phyloP scores from a whole-genome alignment of 2,888 invertebrate genomes.

The Didymodactylos carnosus region DNA sequence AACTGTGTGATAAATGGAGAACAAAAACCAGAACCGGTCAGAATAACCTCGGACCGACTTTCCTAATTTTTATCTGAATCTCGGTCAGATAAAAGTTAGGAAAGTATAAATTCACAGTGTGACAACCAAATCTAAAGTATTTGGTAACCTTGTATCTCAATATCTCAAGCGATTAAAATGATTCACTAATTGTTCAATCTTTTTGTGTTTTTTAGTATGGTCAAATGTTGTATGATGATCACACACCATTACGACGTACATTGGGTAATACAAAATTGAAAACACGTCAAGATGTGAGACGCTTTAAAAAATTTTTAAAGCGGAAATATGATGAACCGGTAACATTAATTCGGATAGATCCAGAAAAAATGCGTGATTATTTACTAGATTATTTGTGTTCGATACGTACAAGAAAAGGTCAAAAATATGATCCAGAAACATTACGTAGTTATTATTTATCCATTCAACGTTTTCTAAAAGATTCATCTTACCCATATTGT shows the following conservation, averaged over 20 bases:
- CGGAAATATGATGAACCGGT: neutral
- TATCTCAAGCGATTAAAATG: no score
- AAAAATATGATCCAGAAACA: neutral
- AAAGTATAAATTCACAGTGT: no score
- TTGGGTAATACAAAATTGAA: neutral
- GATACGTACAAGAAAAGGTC: neutral
- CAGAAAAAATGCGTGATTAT: neutral
- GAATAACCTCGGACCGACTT: no score
- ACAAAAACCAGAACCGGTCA: no score
- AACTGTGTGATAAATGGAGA: no score
- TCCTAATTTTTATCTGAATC: no score
- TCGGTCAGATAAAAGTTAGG: no score
- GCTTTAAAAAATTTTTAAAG: neutral
- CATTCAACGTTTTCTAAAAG: neutral
- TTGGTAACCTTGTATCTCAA: no score
- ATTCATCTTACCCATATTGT: neutral
- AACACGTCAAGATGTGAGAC: neutral
- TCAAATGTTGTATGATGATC: neutral
- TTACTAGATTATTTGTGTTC: neutral
- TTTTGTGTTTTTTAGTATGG: neutral
- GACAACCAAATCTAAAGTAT: no score
- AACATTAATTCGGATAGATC: neutral
- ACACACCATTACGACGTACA: neutral
- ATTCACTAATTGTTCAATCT: no score
- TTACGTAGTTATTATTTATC: neutral